These are phyloP conservation scores for Drosophila pseudotakahashii DNA, from an alignment of 2,888 invertebrate species.

Conservation along the genomic window DNA sequence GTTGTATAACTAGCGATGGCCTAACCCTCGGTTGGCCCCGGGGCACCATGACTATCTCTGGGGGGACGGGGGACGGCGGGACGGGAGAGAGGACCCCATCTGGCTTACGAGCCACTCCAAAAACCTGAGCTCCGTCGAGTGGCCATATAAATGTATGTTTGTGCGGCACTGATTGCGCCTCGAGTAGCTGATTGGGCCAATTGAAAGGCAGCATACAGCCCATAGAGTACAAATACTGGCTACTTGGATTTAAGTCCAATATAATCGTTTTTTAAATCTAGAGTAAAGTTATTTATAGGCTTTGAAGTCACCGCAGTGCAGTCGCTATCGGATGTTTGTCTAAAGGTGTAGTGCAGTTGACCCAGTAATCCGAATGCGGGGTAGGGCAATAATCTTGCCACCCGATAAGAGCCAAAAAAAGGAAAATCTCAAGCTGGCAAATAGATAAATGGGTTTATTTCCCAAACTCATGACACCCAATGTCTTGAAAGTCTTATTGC, in stretches of 20 bases:
- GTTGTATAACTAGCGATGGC: constrained; percentile 62
- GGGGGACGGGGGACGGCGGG: background rate
- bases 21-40: constrained; percentile 28
- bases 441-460: constrained; percentile 73
- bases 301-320: constrained; percentile 62
- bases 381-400: constrained; percentile 10
- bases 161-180: constrained; percentile 63
- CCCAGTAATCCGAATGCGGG: constrained; percentile 20
- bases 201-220: constrained; percentile 29
- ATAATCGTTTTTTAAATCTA: constrained; percentile 77
- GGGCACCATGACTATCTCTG: constrained; percentile 39
- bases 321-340: constrained; percentile 24
- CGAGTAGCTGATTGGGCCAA: constrained; percentile 59
- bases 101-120: constrained; percentile 48
- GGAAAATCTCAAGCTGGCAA: constrained; percentile 64
- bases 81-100: background rate
- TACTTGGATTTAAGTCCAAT: constrained; percentile 64
- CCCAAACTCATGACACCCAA: constrained; percentile 58
- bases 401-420: constrained; percentile 33
- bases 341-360: constrained; percentile 25
- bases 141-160: constrained; percentile 38
- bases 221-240: constrained; percentile 28
- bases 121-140: constrained; percentile 56
- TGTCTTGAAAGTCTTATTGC: constrained; percentile 27
- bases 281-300: constrained; percentile 71